Evolutionary conservation across 1,140 invertebrate genomes (phyloP), one percentile per base, ranked within the genome.

Genomic region (Papilio glaucus): DNA sequence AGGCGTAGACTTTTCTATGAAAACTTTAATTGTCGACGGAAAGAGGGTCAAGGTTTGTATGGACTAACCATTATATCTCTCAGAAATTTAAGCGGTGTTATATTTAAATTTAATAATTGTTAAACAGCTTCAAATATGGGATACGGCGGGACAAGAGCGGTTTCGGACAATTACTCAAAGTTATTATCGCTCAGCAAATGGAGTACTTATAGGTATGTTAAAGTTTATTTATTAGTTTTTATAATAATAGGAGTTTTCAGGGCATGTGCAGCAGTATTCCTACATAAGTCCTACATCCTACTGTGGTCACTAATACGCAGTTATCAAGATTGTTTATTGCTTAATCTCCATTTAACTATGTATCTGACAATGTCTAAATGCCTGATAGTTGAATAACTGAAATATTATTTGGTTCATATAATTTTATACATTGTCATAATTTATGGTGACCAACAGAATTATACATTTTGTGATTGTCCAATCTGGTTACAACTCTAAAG

Each of bases 1-100:
- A 83, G 98, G 98, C 63, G 98, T 99, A 29, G 98, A 99, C 94
- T 99, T 99, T 93, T 98, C 97, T 72, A 99, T 99, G 98, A 99
- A 99, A 95, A 98, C 98, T 24, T 95, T 99, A 8, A 94, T 97
- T 71, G 96, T 99, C 61, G 98, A 99, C 93, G 97, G 96, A 13
- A 99, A 99, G 93, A 96, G 96, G 94, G 96, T 99, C 71, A 99
- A 99, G 96, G 98, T 98, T 93, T 89, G 79, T 85, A 49, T 77
- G 74, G 24, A 62, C 39, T 69, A 70, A 53, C 70, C 15, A 61
- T 41, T 42, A 49, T 53, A 68, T 49, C 33, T 13, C 9, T 18
- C 18, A 18, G 60, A 71, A 33, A 60, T 33, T 26, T 65, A 10
- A n/a, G 9, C 6, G 12, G 49, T 12, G 29, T 72, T 72, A 71